Percentiles rank a stretch among this genome's conserved stretches.
phyloP scores from a whole-genome alignment of 1,140 invertebrate species.

The Aphidius ervi region DNA sequence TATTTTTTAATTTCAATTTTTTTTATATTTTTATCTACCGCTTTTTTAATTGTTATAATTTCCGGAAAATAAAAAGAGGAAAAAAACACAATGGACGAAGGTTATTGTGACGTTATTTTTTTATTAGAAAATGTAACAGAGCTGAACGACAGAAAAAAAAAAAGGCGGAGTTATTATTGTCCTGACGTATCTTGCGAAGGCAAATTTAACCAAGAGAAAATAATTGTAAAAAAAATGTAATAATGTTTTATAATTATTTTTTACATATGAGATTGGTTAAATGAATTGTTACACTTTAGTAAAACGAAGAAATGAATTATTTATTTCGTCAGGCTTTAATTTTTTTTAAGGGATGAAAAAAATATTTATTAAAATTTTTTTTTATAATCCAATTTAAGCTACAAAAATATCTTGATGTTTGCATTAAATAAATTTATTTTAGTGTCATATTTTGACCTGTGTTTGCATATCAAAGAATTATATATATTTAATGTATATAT shows the following conservation, averaged over 20 bases:
- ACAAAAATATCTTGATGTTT: too few relatives aligned
- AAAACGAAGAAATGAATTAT: too few relatives aligned
- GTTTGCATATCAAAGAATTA: conserved; percentile 48
- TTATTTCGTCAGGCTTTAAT: too few relatives aligned
- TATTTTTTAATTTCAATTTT: conserved; percentile 2
- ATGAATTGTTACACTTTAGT: conserved; percentile 25
- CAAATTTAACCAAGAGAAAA: too few relatives aligned
- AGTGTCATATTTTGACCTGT: conserved; percentile 47
- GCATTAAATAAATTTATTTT: not conserved
- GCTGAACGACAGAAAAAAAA: conserved; percentile 5
- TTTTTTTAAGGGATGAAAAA: not conserved
- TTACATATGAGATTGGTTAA: conserved; percentile 16
- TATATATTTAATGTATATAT: conserved; percentile 30
- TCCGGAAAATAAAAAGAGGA: conserved; percentile 15
- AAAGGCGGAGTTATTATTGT: not conserved
- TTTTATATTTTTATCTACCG: not conserved
- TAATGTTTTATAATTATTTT: too few relatives aligned
- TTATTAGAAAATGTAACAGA: conserved; percentile 19
- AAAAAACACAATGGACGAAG: conserved; percentile 21
- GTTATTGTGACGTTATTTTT: conserved; percentile 21
- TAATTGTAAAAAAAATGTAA: too few relatives aligned
- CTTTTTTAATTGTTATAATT: conserved; percentile 6
- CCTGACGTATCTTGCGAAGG: too few relatives aligned
- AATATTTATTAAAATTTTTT: not conserved
- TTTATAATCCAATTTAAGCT: too few relatives aligned